phyloP scores from a whole-genome alignment of 2,113 vertebrate genomes.

The Tupaia tana region DNA sequence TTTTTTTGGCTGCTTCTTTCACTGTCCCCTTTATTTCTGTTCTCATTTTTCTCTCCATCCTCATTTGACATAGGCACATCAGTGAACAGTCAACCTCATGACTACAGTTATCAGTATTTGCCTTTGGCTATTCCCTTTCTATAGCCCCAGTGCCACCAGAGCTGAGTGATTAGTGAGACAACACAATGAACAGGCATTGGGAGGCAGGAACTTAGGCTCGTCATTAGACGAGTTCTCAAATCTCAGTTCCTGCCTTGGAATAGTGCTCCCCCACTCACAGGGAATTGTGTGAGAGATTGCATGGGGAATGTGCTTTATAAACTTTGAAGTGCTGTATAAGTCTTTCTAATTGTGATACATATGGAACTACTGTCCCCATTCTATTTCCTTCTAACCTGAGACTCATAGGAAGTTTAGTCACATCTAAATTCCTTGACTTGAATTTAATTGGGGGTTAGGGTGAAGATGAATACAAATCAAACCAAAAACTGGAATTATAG shows the following conservation, averaged over 20 bases:
- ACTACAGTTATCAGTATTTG: not conserved
- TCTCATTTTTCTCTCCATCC: not conserved
- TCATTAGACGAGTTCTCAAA: not conserved
- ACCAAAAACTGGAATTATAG: not conserved
- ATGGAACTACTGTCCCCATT: not conserved
- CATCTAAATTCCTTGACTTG: not conserved
- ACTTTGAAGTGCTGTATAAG: not conserved
- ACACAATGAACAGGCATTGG: not conserved
- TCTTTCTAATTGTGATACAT: not conserved
- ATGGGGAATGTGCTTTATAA: not conserved
- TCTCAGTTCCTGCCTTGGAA: not conserved
- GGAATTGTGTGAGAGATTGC: not conserved
- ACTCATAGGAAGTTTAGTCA: not conserved
- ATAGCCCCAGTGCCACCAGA: not conserved
- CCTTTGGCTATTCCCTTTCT: not conserved
- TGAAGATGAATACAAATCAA: not conserved
- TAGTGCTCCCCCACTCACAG: not conserved
- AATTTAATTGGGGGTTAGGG: not conserved
- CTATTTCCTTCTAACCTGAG: not conserved
- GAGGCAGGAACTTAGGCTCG: not conserved
- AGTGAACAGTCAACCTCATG: not conserved
- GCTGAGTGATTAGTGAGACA: not conserved
- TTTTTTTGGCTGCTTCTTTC: not conserved
- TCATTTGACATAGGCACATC: not conserved
- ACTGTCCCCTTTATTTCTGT: not conserved